A percentile compares a stretch with the other conserved stretches of the same genome.
Conservation (phyloP, 2,888 invertebrate species). For the Tetheella fluctuosa region DNA sequence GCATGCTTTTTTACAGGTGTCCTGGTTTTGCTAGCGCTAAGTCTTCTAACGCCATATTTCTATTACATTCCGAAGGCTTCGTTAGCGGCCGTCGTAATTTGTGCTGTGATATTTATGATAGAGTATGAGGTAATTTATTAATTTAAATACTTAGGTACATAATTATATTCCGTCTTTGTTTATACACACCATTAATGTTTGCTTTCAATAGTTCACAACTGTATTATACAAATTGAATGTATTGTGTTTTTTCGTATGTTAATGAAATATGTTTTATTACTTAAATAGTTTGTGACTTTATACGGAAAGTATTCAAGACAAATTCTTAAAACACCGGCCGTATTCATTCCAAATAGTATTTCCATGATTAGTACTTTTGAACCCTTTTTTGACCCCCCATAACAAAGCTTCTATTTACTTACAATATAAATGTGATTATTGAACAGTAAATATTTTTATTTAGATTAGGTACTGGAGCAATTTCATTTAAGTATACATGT, state of each 20-base stretch:
- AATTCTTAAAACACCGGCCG: too few species aligned
- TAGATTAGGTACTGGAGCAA: too few species aligned
- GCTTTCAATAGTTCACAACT: neutral
- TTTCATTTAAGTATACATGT: too few species aligned
- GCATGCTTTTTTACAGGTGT: conserved; percentile 80
- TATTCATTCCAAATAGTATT: too few species aligned
- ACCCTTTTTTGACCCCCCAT: too few species aligned
- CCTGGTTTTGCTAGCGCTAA: conserved; percentile 92
- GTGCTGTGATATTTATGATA: conserved; percentile 97
- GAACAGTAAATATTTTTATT: too few species aligned
- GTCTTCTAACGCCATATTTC: conserved; percentile 94
- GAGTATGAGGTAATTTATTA: conserved; percentile 88
- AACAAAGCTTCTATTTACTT: too few species aligned
- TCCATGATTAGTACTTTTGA: too few species aligned
- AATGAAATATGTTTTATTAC: neutral
- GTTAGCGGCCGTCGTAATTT: conserved; percentile 96
- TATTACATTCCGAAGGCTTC: conserved; percentile 95
- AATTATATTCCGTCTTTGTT: neutral
- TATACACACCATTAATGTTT: neutral
- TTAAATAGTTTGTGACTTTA: too few species aligned
- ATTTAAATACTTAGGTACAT: neutral
- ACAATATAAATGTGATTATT: too few species aligned
- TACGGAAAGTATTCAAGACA: too few species aligned
- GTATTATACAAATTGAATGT: neutral
- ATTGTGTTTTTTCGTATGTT: neutral